Evolutionary conservation across 2,888 invertebrate species (phyloP).

Genomic region (Allygus modestus): DNA sequence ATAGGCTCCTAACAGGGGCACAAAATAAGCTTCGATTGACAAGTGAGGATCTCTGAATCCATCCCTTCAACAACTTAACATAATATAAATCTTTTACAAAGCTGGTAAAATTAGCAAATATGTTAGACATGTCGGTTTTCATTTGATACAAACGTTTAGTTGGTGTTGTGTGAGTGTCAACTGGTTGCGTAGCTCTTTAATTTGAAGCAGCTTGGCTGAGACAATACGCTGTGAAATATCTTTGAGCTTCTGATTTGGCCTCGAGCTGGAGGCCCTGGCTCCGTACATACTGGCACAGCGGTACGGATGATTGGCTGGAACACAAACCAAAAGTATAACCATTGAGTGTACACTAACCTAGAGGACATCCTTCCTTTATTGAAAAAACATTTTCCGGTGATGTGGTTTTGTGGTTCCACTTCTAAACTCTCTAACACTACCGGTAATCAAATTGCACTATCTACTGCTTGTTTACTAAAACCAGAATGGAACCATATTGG

Average conservation of each 20-base stretch:
- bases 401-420: not conserved
- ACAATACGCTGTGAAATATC: slow-evolving; percentile 81
- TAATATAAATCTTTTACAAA: no score
- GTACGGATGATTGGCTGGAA: slow-evolving; percentile 59
- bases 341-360: no score
- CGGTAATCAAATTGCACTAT: no score
- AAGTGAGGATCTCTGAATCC: no score
- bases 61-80: no score
- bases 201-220: slow-evolving; percentile 86
- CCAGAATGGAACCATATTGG: no score
- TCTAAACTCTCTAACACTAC: no score
- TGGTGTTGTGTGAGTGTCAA: slow-evolving; percentile 88
- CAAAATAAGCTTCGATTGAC: no score
- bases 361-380: not conserved
- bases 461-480: no score
- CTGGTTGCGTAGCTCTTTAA: slow-evolving; percentile 89
- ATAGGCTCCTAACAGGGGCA: no score
- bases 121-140: no score
- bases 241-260: slow-evolving; percentile 70
- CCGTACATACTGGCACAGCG: slow-evolving; percentile 57
- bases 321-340: slow-evolving; percentile 1
- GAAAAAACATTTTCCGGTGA: not conserved
- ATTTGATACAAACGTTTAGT: slow-evolving; percentile 78
- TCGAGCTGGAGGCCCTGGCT: slow-evolving; percentile 51
- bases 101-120: no score